These are phyloP conservation scores for Autographa gamma DNA, from an alignment of 2,888 invertebrate genomes.

Conservation along the genomic window DNA sequence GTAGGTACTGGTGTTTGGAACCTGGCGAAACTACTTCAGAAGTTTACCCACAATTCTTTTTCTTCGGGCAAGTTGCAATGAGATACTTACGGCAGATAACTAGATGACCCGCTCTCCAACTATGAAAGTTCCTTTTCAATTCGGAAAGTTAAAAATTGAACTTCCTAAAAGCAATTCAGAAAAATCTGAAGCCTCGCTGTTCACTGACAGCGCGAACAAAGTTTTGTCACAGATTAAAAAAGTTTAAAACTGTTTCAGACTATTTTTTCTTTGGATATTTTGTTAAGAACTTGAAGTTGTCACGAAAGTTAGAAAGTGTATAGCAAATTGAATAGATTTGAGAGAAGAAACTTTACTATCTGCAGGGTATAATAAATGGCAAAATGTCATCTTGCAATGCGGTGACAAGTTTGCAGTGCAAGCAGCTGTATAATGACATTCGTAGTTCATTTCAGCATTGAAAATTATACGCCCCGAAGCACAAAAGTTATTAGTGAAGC, in stretches of 20 bases:
- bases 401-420: conserved; percentile 4
- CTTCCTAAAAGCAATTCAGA: conserved; percentile 65
- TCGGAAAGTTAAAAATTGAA: conserved; percentile 67
- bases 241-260: conserved; percentile 68
- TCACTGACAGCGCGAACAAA: conserved; percentile 63
- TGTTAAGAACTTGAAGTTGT: conserved; percentile 32
- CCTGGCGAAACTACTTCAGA: conserved; percentile 14
- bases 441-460: conserved; percentile 45
- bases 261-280: conserved; percentile 55
- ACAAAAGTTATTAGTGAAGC: conserved; percentile 39
- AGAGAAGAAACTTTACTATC: background rate
- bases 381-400: background rate
- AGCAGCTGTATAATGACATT: conserved; percentile 5
- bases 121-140: conserved; percentile 64
- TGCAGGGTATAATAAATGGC: background rate
- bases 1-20: conserved; percentile 6
- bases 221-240: conserved; percentile 74
- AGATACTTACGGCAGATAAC: conserved; percentile 61
- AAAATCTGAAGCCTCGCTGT: conserved; percentile 63
- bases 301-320: conserved; percentile 34
- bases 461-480: conserved; percentile 32
- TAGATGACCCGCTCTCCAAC: conserved; percentile 58
- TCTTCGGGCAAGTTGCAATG: conserved; percentile 45
- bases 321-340: conserved; percentile 5
- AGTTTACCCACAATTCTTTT: conserved; percentile 32